Percentiles rank a stretch among this genome's conserved stretches.
Conservation (phyloP, 2,888 invertebrate genomes). For the Neria commutata region DNA sequence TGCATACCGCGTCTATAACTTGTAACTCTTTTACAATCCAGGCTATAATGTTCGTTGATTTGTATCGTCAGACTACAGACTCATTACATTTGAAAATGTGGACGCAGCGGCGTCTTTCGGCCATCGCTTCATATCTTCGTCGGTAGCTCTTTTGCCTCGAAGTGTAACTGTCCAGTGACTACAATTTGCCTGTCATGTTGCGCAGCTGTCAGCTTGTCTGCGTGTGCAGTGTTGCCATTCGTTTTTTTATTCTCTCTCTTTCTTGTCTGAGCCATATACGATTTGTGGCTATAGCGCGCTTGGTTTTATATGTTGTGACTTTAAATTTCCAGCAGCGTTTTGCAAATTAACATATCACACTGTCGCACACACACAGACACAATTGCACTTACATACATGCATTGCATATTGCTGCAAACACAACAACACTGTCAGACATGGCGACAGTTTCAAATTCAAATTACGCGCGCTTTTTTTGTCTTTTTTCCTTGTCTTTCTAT, state of each 20-base stretch:
- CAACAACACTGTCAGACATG: neutral
- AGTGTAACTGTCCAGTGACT: constrained; percentile 6
- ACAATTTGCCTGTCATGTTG: constrained; percentile 25
- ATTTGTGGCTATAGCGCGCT: constrained; percentile 11
- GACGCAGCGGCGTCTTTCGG: no score
- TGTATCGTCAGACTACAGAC: no score
- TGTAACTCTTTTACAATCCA: no score
- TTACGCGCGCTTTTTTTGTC: neutral
- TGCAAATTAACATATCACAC: constrained; percentile 18
- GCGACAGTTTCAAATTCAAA: constrained; percentile 7
- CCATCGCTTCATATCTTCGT: no score
- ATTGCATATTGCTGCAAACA: neutral
- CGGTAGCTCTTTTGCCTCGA: no score
- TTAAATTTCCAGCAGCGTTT: neutral
- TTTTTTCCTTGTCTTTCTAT: neutral
- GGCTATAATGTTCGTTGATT: no score
- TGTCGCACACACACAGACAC: constrained; percentile 5
- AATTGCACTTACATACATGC: neutral
- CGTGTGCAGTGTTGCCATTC: constrained; percentile 2
- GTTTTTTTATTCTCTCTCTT: neutral
- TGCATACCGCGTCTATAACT: no score
- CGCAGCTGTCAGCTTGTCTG: constrained; percentile 7
- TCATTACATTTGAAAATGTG: no score
- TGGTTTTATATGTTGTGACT: neutral
- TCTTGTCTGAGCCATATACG: neutral